These are phyloP conservation scores for Trypoxylus dichotomus DNA, from an alignment of 1,140 invertebrate genomes.

Conservation along the genomic window DNA sequence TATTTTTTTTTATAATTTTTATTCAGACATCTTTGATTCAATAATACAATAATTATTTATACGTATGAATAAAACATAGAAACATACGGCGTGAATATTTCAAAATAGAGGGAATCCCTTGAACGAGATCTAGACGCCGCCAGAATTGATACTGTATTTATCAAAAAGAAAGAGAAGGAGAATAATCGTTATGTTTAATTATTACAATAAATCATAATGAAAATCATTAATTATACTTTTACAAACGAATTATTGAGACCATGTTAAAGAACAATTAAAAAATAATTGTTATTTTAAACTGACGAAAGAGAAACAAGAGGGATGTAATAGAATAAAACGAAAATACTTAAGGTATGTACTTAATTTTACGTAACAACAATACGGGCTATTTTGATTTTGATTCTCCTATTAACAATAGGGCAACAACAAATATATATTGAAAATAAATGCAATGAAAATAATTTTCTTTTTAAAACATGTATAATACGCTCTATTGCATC, in stretches of 20 bases:
- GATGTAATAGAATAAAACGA: neutral
- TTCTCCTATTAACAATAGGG: neutral
- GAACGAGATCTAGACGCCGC: conserved; percentile 41
- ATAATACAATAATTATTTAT: conserved; percentile 44
- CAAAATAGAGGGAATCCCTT: conserved; percentile 36
- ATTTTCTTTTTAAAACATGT: neutral
- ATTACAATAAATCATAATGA: neutral
- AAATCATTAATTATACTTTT: neutral
- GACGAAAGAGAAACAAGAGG: neutral
- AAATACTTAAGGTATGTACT: neutral
- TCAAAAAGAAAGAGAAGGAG: conserved; percentile 42
- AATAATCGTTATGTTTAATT: conserved; percentile 31
- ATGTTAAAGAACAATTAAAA: conserved; percentile 20
- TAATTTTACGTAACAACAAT: neutral
- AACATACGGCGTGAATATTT: conserved; percentile 37
- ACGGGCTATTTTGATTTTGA: neutral
- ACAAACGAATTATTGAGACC: conserved; percentile 2
- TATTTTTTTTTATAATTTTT: conserved; percentile 34
- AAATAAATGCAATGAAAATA: neutral
- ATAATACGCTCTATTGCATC: neutral
- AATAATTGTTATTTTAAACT: neutral
- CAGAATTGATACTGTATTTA: conserved; percentile 11
- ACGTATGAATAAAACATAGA: conserved; percentile 47
- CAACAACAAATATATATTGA: neutral
- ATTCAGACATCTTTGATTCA: conserved; percentile 40